These are phyloP conservation scores for Bothrops alternatus DNA, from an alignment of 2,797 vertebrate species.

Conservation along the genomic window DNA sequence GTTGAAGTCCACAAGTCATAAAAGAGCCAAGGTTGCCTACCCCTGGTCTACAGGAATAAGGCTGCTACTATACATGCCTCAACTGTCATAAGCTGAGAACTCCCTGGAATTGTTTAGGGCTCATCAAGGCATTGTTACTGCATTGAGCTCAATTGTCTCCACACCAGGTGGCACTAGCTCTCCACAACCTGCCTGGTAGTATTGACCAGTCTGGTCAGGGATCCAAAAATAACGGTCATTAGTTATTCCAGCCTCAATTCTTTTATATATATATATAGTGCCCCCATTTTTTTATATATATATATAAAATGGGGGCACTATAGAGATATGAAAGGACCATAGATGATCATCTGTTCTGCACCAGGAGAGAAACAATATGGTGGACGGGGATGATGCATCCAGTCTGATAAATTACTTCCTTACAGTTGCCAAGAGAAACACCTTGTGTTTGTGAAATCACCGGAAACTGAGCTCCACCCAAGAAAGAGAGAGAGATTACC, in stretches of 20 bases:
- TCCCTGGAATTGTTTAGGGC: not conserved
- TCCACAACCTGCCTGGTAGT: not conserved
- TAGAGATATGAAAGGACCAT: not conserved
- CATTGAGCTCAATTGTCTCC: not conserved
- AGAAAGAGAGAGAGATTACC: too few relatives aligned
- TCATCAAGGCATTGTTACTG: not conserved
- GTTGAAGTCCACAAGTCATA: too few relatives aligned
- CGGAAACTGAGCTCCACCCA: too few relatives aligned
- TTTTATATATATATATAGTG: too few relatives aligned
- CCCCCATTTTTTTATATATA: too few relatives aligned
- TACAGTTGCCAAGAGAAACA: too few relatives aligned
- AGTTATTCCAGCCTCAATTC: not conserved
- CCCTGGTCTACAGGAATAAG: not conserved
- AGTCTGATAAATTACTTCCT: too few relatives aligned
- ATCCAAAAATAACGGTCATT: not conserved
- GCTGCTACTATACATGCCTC: too few relatives aligned
- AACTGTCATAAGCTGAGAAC: too few relatives aligned
- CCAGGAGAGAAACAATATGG: not conserved
- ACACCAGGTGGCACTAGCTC: not conserved
- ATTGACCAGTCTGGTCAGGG: not conserved
- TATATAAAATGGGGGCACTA: not conserved
- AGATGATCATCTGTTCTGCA: not conserved
- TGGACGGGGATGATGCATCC: not conserved
- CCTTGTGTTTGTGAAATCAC: too few relatives aligned
- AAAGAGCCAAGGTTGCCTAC: too few relatives aligned